Conservation (phyloP, 2,113 vertebrate genomes). For the Dipodomys stephensi region DNA sequence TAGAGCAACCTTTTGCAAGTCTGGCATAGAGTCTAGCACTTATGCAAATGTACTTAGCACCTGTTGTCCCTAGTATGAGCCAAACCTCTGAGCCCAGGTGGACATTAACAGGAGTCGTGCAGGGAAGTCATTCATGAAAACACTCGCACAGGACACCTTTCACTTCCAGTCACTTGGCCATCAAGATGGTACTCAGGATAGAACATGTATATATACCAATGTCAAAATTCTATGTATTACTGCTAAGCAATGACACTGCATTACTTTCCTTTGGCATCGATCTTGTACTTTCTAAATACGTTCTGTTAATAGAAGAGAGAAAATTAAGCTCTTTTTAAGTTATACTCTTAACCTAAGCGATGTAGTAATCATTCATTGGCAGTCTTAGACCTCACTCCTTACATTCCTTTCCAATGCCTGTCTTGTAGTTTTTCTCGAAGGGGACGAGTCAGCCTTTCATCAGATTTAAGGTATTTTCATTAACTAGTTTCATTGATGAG, state of each 20-base stretch:
- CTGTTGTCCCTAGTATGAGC: background rate
- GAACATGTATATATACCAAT: background rate
- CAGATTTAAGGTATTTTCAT: background rate
- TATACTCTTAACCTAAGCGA: background rate
- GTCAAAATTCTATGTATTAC: background rate
- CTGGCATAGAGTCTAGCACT: background rate
- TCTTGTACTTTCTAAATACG: background rate
- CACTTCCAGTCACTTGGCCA: background rate
- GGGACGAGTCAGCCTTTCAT: background rate
- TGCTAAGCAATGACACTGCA: background rate
- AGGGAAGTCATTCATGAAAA: background rate
- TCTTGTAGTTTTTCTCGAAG: background rate
- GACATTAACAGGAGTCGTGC: background rate
- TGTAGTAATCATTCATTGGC: background rate
- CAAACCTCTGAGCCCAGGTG: slow-evolving; percentile 10
- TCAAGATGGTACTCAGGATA: background rate
- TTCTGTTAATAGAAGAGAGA: background rate
- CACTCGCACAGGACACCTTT: background rate
- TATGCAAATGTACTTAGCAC: background rate
- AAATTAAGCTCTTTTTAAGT: background rate
- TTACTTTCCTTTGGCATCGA: background rate
- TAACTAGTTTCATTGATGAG: background rate
- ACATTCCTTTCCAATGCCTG: background rate
- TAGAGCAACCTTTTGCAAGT: background rate
- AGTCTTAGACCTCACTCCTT: background rate